phyloP scores from a whole-genome alignment of 1,140 invertebrate species.

The Sinella curviseta region DNA sequence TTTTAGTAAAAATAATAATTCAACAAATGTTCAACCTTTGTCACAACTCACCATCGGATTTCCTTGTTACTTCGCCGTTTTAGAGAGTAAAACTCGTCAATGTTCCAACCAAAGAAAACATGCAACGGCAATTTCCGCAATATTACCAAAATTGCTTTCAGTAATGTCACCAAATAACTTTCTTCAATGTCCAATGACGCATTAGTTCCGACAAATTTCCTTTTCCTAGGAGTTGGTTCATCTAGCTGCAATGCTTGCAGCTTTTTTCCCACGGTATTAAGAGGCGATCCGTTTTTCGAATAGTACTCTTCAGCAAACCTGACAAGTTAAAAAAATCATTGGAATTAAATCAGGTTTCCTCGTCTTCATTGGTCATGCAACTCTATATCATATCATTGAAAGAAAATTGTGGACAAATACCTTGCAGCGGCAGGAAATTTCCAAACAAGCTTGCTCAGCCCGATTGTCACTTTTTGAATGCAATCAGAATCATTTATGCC shows the following conservation, averaged over 20 bases:
- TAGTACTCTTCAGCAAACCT: slow-evolving; percentile 38
- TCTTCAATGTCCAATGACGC: not conserved
- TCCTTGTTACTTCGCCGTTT: not conserved
- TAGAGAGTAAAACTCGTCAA: slow-evolving; percentile 16
- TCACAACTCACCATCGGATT: not conserved
- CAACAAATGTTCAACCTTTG: not conserved
- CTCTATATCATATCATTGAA: not conserved
- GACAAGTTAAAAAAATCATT: too few species aligned
- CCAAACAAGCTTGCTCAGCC: slow-evolving; percentile 33
- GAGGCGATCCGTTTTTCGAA: slow-evolving; percentile 27
- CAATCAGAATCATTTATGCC: not conserved
- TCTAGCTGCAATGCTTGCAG: slow-evolving; percentile 4
- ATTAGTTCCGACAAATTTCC: not conserved
- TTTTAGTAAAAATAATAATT: not conserved
- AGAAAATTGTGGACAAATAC: too few species aligned
- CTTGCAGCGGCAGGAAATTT: slow-evolving; percentile 25
- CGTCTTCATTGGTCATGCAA: not conserved
- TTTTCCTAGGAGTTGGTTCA: slow-evolving; percentile 5
- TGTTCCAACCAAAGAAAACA: slow-evolving; percentile 24
- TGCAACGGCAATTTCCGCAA: slow-evolving; percentile 27
- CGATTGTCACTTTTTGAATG: slow-evolving; percentile 21
- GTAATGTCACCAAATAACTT: slow-evolving; percentile 2
- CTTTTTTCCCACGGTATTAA: not conserved
- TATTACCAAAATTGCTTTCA: slow-evolving; percentile 35
- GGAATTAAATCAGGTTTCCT: not conserved